Evolutionary conservation across 2,797 vertebrate genomes (phyloP).

Genomic region (Gymnocypris eckloni): DNA sequence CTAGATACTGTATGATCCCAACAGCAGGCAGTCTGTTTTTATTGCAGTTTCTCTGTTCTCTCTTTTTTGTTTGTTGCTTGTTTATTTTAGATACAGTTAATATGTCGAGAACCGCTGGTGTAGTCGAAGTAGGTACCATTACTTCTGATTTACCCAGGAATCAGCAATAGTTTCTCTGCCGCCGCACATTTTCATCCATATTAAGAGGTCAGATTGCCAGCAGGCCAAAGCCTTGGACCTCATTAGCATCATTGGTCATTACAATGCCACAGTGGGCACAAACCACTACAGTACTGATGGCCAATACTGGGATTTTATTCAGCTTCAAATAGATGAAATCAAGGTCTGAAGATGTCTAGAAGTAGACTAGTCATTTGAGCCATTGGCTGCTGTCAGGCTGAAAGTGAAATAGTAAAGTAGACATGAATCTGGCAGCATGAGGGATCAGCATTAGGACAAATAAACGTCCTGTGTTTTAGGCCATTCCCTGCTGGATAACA

Average conservation of each 20-base stretch:
- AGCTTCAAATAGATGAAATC: neutral
- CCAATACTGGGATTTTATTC: neutral
- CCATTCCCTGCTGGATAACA: constrained; percentile 3
- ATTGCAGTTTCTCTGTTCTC: neutral
- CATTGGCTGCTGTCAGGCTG: neutral
- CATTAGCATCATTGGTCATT: constrained; percentile 1
- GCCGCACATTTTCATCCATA: neutral
- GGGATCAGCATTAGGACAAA: neutral
- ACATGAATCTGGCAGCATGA: constrained; percentile 7
- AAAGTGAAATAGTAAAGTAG: neutral
- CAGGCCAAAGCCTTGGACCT: neutral
- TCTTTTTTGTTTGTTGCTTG: neutral
- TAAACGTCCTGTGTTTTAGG: constrained; percentile 10
- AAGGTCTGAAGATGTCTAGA: constrained; percentile 6
- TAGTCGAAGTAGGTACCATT: neutral
- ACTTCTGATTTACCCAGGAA: neutral
- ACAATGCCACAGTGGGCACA: neutral
- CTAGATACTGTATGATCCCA: neutral
- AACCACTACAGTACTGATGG: neutral
- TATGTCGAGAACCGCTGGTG: neutral
- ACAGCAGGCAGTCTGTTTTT: constrained; percentile 2
- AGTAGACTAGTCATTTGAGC: constrained; percentile 6
- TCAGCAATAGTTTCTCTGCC: neutral
- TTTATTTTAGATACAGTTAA: constrained; percentile 20
- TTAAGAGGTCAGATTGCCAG: neutral